Conservation (phyloP, 2,113 vertebrate genomes). For the Odocoileus hemionus region DNA sequence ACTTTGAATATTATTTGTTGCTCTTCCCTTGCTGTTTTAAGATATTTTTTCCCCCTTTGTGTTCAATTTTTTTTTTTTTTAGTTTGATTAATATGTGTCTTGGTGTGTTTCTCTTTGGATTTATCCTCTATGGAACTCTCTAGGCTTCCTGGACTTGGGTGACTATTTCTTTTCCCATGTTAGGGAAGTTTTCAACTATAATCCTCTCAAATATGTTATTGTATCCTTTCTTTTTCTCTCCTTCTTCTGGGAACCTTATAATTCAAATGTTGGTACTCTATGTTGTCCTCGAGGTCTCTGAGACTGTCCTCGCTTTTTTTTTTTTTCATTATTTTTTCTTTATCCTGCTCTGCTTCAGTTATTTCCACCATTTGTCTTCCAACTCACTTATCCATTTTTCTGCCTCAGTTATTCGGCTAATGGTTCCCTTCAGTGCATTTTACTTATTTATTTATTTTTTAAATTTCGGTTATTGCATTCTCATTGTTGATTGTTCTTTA, state of each 20-base stretch:
- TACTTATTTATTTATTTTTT: too few species aligned
- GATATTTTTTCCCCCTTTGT: neutral
- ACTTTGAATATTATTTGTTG: neutral
- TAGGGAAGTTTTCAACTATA: neutral
- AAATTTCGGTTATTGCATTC: neutral
- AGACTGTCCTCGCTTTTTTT: neutral
- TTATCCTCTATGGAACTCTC: neutral
- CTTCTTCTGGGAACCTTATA: neutral
- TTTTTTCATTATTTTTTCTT: neutral
- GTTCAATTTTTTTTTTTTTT: neutral
- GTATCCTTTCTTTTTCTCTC: neutral
- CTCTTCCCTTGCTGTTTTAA: neutral
- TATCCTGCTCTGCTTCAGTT: neutral
- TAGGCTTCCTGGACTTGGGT: neutral
- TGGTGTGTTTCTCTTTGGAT: neutral
- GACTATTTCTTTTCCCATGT: neutral
- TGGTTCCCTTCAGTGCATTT: neutral
- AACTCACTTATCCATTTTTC: neutral
- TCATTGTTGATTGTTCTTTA: neutral
- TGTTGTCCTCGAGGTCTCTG: neutral
- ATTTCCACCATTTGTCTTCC: neutral
- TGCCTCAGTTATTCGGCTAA: neutral
- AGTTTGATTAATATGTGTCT: neutral
- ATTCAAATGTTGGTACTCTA: neutral
- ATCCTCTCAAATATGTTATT: neutral